These are phyloP conservation scores for Fabriciana adippe DNA, from an alignment of 2,888 invertebrate species.

Conservation along the genomic window DNA sequence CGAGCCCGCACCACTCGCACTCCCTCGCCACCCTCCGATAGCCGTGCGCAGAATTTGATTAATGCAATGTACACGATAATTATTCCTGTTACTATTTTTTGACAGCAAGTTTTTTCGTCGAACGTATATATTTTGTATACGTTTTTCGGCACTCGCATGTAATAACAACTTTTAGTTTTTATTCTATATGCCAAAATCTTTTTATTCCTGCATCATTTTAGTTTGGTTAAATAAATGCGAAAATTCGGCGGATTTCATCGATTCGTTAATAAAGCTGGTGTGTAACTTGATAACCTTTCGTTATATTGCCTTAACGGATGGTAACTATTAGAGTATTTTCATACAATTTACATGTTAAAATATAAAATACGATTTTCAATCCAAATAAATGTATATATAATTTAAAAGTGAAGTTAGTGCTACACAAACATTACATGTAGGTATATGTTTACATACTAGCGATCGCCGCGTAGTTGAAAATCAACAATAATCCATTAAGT, in stretches of 20 bases:
- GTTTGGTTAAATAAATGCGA: constrained; percentile 14
- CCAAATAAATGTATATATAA: too few relatives aligned
- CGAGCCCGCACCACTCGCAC: constrained; percentile 72
- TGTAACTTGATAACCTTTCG: neutral
- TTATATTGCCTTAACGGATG: neutral
- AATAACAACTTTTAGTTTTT: constrained; percentile 24
- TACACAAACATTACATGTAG: too few relatives aligned
- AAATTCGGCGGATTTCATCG: neutral
- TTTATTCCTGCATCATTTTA: constrained; percentile 13
- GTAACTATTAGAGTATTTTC: too few relatives aligned
- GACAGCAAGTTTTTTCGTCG: constrained; percentile 73
- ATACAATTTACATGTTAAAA: too few relatives aligned
- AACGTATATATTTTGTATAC: constrained; percentile 51
- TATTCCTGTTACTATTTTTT: constrained; percentile 81
- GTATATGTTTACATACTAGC: too few relatives aligned
- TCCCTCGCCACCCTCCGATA: constrained; percentile 60
- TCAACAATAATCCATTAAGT: too few relatives aligned
- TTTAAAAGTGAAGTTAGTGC: too few relatives aligned
- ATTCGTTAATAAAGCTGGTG: constrained; percentile 1
- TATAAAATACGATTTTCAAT: too few relatives aligned
- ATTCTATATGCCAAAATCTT: constrained; percentile 6
- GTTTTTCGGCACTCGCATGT: constrained; percentile 28
- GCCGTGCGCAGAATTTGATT: constrained; percentile 81
- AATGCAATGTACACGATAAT: constrained; percentile 82
- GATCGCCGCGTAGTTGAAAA: too few relatives aligned